Percentiles rank a stretch among this genome's conserved stretches.
Evolutionary conservation across 2,797 vertebrate genomes (phyloP).

Genomic region (Acanthopagrus latus): DNA sequence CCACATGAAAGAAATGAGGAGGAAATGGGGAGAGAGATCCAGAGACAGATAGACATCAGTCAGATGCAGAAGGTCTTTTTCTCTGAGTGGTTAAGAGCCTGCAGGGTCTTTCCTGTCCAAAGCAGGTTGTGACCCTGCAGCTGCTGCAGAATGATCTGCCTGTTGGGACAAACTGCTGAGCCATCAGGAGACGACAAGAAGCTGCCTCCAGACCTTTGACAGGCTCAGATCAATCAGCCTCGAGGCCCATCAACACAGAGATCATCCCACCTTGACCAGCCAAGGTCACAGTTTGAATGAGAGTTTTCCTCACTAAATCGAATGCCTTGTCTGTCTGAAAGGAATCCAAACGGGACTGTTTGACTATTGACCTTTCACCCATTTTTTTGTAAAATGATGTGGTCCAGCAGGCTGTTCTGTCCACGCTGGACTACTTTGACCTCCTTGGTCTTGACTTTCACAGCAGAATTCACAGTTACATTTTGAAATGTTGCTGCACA

Average conservation of each 20-base stretch:
- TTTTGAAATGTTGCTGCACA: neutral
- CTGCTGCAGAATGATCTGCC: conserved; percentile 64
- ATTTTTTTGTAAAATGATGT: conserved; percentile 8
- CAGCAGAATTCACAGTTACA: neutral
- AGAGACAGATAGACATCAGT: conserved; percentile 18
- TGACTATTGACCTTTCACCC: conserved; percentile 6
- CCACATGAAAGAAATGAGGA: conserved; percentile 11
- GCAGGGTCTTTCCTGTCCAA: conserved; percentile 58
- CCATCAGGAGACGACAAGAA: conserved; percentile 52
- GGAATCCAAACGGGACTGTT: conserved; percentile 4
- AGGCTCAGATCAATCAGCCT: conserved; percentile 67
- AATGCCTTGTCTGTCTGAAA: conserved; percentile 18
- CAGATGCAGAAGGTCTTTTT: conserved; percentile 30
- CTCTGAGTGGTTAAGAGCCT: conserved; percentile 47
- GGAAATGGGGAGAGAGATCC: conserved; percentile 18
- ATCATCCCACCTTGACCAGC: conserved; percentile 44
- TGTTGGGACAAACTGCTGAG: conserved; percentile 70
- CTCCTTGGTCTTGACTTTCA: neutral
- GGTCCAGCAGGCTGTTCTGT: neutral
- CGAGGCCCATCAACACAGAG: conserved; percentile 29
- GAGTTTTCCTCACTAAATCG: conserved; percentile 16
- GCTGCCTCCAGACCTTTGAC: conserved; percentile 68
- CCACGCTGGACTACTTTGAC: neutral
- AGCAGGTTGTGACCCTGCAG: conserved; percentile 70
- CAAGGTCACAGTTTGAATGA: conserved; percentile 52